Evolutionary conservation across 2,888 invertebrate species (phyloP).

Genomic region (Eretmocerus hayati): DNA sequence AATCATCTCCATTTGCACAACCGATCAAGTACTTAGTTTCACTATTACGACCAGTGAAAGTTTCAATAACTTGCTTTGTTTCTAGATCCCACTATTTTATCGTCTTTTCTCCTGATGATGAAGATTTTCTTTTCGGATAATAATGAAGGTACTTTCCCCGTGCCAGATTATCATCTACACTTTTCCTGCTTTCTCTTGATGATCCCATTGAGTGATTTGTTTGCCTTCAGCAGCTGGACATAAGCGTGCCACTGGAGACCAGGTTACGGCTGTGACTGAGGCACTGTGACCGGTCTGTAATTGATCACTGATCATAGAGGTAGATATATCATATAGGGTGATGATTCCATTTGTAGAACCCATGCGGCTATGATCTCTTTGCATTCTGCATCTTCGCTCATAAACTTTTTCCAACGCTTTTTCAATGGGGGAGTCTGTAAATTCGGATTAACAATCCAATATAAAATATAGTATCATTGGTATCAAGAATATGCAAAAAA

Average conservation of each 20-base stretch:
- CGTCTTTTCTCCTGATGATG: conserved; percentile 38
- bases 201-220: conserved; percentile 51
- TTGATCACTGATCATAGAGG: conserved; percentile 41
- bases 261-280: conserved; percentile 51
- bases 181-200: conserved; percentile 44
- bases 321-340: conserved; percentile 58
- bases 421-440: conserved; percentile 49
- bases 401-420: conserved; percentile 47
- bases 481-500: too few relatives aligned
- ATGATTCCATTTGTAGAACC: conserved; percentile 69
- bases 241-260: conserved; percentile 48
- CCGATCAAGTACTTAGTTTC: conserved; percentile 47
- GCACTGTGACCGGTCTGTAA: conserved; percentile 48
- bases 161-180: conserved; percentile 62
- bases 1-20: conserved; percentile 45
- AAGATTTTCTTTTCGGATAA: conserved; percentile 34
- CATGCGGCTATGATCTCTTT: conserved; percentile 58
- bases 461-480: too few relatives aligned
- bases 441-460: too few relatives aligned
- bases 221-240: conserved; percentile 56
- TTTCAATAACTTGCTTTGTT: conserved; percentile 54
- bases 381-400: conserved; percentile 37
- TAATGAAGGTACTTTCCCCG: conserved; percentile 50
- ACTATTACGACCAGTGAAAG: conserved; percentile 56
- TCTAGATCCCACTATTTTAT: conserved; percentile 61